Evolutionary conservation across 2,113 vertebrate genomes (phyloP).

Genomic region (Mastomys coucha): DNA sequence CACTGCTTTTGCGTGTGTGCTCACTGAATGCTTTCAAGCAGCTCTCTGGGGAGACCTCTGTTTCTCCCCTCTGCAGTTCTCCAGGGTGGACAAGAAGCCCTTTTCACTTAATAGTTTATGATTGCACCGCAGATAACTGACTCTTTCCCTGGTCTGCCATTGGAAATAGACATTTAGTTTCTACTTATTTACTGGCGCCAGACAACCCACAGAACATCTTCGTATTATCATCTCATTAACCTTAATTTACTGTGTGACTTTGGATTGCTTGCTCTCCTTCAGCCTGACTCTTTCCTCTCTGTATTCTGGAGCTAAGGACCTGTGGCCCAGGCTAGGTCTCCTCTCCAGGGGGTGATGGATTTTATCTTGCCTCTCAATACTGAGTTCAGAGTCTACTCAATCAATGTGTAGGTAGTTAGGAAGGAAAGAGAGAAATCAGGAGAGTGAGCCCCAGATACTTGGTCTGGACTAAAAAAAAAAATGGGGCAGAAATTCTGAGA

Average conservation of each 20-base stretch:
- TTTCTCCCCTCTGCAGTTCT: background rate
- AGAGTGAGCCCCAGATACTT: background rate
- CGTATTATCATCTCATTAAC: background rate
- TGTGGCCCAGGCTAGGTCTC: background rate
- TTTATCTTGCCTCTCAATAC: background rate
- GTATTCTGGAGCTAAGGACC: background rate
- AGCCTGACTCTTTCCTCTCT: background rate
- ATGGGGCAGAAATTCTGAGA: background rate
- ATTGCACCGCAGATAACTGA: background rate
- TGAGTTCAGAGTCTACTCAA: too few species aligned
- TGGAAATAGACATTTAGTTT: background rate
- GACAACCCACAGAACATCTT: background rate
- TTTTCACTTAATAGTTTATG: background rate
- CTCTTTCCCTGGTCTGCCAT: background rate
- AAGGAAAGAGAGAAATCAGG: background rate
- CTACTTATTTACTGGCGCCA: constrained; percentile 9
- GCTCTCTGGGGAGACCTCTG: background rate
- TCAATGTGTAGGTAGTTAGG: background rate
- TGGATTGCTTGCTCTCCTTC: background rate
- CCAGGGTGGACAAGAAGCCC: background rate
- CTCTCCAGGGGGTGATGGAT: background rate
- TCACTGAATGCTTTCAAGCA: fast-evolving
- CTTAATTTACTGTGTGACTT: background rate
- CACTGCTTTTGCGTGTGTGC: background rate
- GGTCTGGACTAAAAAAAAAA: background rate